Evolutionary conservation across 2,113 vertebrate species (phyloP).

Genomic region (Tiliqua scincoides): DNA sequence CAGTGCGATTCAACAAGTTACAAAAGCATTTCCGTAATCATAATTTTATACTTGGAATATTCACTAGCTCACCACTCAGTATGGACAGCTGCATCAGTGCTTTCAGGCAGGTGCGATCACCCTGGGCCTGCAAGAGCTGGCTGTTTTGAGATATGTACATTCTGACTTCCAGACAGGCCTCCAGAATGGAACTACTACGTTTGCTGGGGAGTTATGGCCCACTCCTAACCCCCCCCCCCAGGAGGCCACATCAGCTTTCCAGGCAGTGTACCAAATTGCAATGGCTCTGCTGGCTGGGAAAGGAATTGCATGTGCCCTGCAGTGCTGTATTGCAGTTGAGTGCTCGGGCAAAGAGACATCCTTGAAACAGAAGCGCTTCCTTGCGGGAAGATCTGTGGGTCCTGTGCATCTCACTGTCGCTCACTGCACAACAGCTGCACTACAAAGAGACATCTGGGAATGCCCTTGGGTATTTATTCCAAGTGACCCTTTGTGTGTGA

Average conservation of each 20-base stretch:
- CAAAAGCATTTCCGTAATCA: too few species aligned
- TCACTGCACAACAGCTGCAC: neutral
- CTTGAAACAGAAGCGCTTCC: neutral
- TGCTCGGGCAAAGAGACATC: neutral
- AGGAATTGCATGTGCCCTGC: neutral
- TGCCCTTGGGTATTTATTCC: slow-evolving; percentile 7
- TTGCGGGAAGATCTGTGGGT: neutral
- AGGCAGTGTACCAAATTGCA: neutral
- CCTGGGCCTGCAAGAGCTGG: too few species aligned
- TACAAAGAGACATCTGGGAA: slow-evolving; percentile 12
- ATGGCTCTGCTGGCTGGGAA: too few species aligned
- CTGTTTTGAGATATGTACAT: too few species aligned
- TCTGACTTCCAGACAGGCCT: too few species aligned
- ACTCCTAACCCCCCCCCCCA: neutral
- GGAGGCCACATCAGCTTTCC: neutral
- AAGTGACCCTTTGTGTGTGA: neutral
- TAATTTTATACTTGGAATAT: too few species aligned
- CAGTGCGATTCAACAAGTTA: too few species aligned
- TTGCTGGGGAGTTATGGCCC: too few species aligned
- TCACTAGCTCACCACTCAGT: too few species aligned
- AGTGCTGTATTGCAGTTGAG: neutral
- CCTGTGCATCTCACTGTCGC: neutral
- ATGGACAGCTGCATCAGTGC: too few species aligned
- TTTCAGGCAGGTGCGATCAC: too few species aligned
- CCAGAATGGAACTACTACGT: too few species aligned